Conservation (phyloP, 2,888 invertebrate genomes). For the Rhagonycha fulva region DNA sequence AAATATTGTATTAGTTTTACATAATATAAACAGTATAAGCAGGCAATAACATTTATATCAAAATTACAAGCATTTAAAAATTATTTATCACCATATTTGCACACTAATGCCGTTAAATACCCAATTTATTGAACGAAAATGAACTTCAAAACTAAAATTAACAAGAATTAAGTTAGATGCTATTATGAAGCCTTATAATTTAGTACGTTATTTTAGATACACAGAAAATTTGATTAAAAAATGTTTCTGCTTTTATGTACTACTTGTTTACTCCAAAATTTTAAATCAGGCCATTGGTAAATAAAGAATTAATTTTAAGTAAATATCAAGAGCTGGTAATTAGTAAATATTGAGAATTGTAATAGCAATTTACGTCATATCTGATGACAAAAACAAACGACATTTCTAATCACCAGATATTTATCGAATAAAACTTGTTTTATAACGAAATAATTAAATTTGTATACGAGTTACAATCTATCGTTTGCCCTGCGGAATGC, state of each 20-base stretch:
- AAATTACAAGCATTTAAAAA: neutral
- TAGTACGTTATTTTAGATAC: neutral
- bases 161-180: neutral
- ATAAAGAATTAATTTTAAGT: neutral
- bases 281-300: neutral
- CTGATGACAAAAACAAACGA: neutral
- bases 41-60: neutral
- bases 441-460: neutral
- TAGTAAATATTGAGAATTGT: neutral
- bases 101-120: neutral
- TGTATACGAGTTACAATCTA: neutral
- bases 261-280: no score
- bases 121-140: neutral
- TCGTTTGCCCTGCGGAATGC: neutral
- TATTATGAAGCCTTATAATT: neutral
- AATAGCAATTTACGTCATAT: neutral
- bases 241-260: neutral
- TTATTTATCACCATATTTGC: neutral
- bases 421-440: neutral
- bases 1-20: neutral
- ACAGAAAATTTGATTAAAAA: neutral
- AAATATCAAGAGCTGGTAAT: neutral
- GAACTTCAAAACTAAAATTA: neutral
- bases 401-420: neutral
- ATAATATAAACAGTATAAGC: neutral